These are phyloP conservation scores for Alligator mississippiensis DNA, from an alignment of 2,113 vertebrate genomes.

Conservation along the genomic window DNA sequence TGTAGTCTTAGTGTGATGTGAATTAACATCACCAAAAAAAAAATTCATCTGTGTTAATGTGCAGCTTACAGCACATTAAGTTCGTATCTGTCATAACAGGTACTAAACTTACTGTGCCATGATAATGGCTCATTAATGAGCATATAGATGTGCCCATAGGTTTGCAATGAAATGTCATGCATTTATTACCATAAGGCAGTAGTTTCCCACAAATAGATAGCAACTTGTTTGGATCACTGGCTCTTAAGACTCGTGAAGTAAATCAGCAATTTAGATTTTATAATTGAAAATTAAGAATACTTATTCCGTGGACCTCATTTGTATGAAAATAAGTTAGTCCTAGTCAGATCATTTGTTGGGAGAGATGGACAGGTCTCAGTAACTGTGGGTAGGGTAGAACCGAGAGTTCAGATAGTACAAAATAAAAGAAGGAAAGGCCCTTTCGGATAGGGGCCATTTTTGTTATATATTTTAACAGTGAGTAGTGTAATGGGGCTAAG, in stretches of 20 bases:
- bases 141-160: no score
- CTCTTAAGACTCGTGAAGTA: not conserved
- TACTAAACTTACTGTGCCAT: no score
- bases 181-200: not conserved
- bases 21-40: no score
- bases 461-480: not conserved
- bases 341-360: not conserved
- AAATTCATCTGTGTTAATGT: no score
- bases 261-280: not conserved
- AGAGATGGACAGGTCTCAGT: not conserved
- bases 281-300: not conserved
- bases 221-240: not conserved
- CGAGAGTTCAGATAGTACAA: not conserved
- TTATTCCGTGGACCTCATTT: not conserved
- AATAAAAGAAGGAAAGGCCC: not conserved
- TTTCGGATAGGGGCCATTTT: not conserved
- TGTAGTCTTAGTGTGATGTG: no score
- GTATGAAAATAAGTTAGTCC: not conserved
- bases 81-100: no score
- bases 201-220: rapidly evolving
- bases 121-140: no score
- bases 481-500: not conserved
- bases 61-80: no score
- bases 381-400: no score
- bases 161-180: not conserved